Conservation (phyloP, 1,140 invertebrate species). For the Ceratina japonica region DNA sequence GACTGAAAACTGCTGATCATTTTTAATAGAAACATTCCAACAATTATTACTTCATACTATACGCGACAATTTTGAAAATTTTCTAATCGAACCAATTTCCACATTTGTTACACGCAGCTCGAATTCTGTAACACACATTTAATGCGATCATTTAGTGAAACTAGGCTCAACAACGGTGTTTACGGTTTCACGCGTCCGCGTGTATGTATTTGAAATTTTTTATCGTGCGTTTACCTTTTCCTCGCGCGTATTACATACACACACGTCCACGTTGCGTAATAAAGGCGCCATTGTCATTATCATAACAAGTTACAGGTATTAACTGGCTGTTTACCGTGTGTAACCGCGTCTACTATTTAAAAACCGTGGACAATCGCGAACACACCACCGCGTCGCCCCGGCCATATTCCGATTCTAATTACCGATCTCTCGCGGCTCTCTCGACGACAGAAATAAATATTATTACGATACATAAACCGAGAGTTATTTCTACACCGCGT, state of each 20-base stretch:
- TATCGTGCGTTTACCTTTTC: background rate
- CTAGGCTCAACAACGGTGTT: background rate
- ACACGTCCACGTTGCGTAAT: slow-evolving; percentile 6
- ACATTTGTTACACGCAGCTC: no score
- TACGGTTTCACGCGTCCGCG: background rate
- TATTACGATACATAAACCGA: no score
- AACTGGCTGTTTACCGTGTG: background rate
- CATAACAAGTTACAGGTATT: slow-evolving; percentile 5
- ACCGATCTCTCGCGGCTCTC: no score
- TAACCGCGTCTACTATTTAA: background rate
- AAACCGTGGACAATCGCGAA: background rate
- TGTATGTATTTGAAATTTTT: background rate
- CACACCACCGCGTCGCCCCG: background rate
- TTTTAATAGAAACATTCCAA: no score
- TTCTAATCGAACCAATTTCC: no score
- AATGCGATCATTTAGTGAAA: background rate
- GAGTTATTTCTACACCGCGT: no score
- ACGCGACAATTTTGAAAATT: no score
- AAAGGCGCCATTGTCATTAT: slow-evolving; percentile 16
- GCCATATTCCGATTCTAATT: background rate
- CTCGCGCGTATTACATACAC: no score
- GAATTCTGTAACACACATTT: no score
- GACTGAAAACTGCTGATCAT: background rate
- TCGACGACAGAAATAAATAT: no score
- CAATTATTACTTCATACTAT: no score